Base-by-base conservation (phyloP, 2,888 invertebrate species). In the Pammene fasciana region DNA sequence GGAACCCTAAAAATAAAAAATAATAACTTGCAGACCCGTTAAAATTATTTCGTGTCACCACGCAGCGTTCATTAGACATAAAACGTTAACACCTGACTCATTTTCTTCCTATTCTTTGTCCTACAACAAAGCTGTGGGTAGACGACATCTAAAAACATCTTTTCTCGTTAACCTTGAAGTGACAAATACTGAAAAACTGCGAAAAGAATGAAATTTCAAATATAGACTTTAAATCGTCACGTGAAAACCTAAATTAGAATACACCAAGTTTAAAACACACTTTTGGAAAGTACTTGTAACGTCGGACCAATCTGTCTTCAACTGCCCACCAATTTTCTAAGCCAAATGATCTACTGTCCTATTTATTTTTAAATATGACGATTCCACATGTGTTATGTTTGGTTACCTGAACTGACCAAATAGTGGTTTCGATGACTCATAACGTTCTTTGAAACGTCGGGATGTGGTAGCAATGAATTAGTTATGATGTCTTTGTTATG, bases 301-400 rank as follows among this genome's bases (percentile, higher is more conserved):
- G 41, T 13, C n/a, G 45, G 5, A 16, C 36, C 16, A 26, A 10
- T 57, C 46, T 18, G 50, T 64, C 68, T 50, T 36, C 43, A n/a
- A 36, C 56, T n/a, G 5, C 68, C 68, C 68, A 68, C 68, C 38
- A 14, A 5, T 9, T 48, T 68, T 57, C 10, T 4, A 18, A 43
- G 62, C 56, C 56, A 56, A 62, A 26, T 56, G 56, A 64, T 55
- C 41, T 18, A 43, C 36, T 55, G 67, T 68, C 10, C 43, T 34
- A 36, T 34, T 52, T 68, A 68, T 68, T 64, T 64, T 64, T 68
- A 52, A 68, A 48, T 43, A 10, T 68, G 48, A 43, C 46, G 14
- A 43, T 60, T 8, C n/a, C 54, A 48, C 26, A 36, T 56, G 45
- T 7, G 10, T 38, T 26, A 34, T 52, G 16, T 62, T 8, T 26